Conservation (phyloP, 2,888 invertebrate species). For the Pandemis heparana region DNA sequence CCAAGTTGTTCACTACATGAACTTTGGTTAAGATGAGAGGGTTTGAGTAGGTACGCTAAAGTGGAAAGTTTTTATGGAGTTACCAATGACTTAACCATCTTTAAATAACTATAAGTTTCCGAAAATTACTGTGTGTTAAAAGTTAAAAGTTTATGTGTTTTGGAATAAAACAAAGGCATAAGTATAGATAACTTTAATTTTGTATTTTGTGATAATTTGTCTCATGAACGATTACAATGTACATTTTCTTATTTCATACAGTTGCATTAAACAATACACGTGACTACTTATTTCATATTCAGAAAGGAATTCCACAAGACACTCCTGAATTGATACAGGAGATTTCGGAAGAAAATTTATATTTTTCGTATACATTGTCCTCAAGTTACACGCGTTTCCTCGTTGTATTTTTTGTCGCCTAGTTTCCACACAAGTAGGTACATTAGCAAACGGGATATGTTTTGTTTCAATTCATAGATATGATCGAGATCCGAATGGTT, state of each 20-base stretch:
- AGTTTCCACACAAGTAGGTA: slow-evolving; percentile 57
- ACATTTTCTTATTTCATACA: slow-evolving; percentile 76
- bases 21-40: too few species aligned
- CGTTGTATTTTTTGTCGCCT: slow-evolving; percentile 67
- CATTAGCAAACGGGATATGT: slow-evolving; percentile 72
- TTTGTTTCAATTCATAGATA: slow-evolving; percentile 72
- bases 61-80: too few species aligned
- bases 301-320: slow-evolving; percentile 67
- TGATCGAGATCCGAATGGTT: slow-evolving; percentile 65
- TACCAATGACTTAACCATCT: not conserved
- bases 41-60: too few species aligned
- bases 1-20: too few species aligned
- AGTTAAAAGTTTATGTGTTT: not conserved
- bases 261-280: slow-evolving; percentile 72
- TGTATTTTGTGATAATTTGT: slow-evolving; percentile 75
- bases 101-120: not conserved
- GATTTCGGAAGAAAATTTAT: slow-evolving; percentile 57
- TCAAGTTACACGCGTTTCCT: slow-evolving; percentile 59
- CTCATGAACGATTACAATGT: slow-evolving; percentile 80
- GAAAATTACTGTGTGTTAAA: not conserved
- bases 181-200: slow-evolving; percentile 71
- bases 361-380: slow-evolving; percentile 79
- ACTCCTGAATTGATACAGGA: slow-evolving; percentile 65
- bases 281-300: slow-evolving; percentile 71
- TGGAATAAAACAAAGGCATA: slow-evolving; percentile 54